These are phyloP conservation scores for Meleagris gallopavo DNA, from an alignment of 2,113 vertebrate species.

Conservation along the genomic window DNA sequence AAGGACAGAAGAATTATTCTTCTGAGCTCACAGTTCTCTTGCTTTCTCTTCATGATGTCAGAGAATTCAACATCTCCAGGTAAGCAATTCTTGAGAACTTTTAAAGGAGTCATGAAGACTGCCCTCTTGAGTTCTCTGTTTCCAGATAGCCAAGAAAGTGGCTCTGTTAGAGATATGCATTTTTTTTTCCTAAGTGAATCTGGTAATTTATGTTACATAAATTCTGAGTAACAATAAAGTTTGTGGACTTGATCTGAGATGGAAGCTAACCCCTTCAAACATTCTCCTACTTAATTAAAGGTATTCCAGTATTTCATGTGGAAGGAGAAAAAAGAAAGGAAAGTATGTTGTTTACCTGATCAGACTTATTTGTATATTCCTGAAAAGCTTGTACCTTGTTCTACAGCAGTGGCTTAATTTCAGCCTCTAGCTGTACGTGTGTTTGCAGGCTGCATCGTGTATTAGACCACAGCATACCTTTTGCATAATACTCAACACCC, in stretches of 20 bases:
- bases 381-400: neutral
- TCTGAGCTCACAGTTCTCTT: neutral
- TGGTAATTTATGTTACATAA: neutral
- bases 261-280: neutral
- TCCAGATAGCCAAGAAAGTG: neutral
- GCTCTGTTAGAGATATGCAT: neutral
- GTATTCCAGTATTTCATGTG: neutral
- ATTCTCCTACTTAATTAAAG: neutral
- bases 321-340: rapidly evolving
- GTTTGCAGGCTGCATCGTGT: neutral
- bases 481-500: neutral
- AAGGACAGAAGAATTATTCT: neutral
- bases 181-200: neutral
- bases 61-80: neutral
- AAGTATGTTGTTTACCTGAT: neutral
- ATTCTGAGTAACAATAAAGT: neutral
- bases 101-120: neutral
- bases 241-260: neutral
- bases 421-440: neutral
- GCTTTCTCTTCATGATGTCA: neutral
- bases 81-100: neutral
- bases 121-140: neutral
- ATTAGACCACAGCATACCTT: neutral
- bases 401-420: neutral
- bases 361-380: neutral